A percentile compares a stretch with the other conserved stretches of the same genome.
Evolutionary conservation across 2,797 vertebrate species (phyloP).

Genomic region (Coreius guichenoti): DNA sequence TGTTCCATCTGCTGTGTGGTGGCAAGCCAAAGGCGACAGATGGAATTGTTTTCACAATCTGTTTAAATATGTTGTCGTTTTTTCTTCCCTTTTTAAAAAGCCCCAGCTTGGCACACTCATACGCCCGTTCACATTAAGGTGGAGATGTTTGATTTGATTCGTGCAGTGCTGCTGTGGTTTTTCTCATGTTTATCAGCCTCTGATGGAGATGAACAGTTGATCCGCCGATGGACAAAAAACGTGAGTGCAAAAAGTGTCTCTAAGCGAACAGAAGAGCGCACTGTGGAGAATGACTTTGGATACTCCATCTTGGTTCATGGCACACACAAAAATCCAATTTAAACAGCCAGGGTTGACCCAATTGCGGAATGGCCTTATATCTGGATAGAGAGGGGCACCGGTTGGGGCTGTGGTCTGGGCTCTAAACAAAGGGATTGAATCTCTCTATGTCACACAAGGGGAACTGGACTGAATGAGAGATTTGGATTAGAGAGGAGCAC

Average conservation of each 20-base stretch:
- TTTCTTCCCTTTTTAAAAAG: constrained; percentile 71
- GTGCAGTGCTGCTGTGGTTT: neutral
- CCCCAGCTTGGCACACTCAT: constrained; percentile 59
- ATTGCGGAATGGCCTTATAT: constrained; percentile 30
- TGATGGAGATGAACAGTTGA: constrained; percentile 49
- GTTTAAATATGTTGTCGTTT: constrained; percentile 82
- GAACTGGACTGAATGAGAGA: constrained; percentile 41
- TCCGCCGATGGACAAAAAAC: neutral
- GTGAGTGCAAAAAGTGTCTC: neutral
- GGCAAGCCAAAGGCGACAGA: constrained; percentile 79
- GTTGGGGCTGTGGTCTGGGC: constrained; percentile 32
- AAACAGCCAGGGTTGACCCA: constrained; percentile 39
- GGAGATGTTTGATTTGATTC: constrained; percentile 66
- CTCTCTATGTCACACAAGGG: constrained; percentile 28
- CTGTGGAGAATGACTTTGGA: constrained; percentile 17
- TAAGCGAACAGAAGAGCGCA: neutral
- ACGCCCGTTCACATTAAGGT: constrained; percentile 56
- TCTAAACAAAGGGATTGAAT: constrained; percentile 48
- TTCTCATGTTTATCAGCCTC: constrained; percentile 38
- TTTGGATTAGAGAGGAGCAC: constrained; percentile 53
- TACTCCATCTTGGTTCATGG: constrained; percentile 32
- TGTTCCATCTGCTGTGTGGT: constrained; percentile 75
- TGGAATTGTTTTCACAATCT: constrained; percentile 84
- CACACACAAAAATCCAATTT: constrained; percentile 42
- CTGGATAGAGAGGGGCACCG: neutral